These are phyloP conservation scores for Pinctada fucata DNA, from an alignment of 2,888 invertebrate species.

Conservation along the genomic window DNA sequence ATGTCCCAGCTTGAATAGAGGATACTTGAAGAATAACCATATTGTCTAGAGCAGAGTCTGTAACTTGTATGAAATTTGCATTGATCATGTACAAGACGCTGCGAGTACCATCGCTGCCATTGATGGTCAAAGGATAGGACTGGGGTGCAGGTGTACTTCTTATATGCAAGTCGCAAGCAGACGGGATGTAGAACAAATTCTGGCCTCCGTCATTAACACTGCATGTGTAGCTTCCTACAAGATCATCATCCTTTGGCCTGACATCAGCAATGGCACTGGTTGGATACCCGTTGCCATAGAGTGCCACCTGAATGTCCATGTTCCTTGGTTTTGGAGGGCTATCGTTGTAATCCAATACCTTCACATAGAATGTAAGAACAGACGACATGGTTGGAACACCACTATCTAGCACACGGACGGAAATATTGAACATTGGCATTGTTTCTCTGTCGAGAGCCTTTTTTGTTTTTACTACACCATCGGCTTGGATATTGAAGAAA, in stretches of 20 bases:
- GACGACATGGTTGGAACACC: slow-evolving; percentile 87
- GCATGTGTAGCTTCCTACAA: slow-evolving; percentile 92
- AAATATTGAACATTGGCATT: slow-evolving; percentile 85
- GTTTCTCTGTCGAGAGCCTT: slow-evolving; percentile 90
- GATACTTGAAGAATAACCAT: slow-evolving; percentile 87
- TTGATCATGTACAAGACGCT: slow-evolving; percentile 90
- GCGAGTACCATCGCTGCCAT: slow-evolving; percentile 93
- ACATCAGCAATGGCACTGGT: slow-evolving; percentile 92
- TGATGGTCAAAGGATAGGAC: slow-evolving; percentile 83
- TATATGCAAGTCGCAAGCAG: slow-evolving; percentile 88
- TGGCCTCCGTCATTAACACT: slow-evolving; percentile 76
- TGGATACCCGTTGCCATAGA: slow-evolving; percentile 80
- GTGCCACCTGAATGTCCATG: slow-evolving; percentile 86
- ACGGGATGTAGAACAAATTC: slow-evolving; percentile 82
- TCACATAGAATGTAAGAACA: slow-evolving; percentile 84
- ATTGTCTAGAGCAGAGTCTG: slow-evolving; percentile 89
- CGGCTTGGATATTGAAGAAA: slow-evolving; percentile 87
- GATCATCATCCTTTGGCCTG: slow-evolving; percentile 93
- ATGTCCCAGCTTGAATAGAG: slow-evolving; percentile 85
- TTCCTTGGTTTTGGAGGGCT: slow-evolving; percentile 91
- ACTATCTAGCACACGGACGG: slow-evolving; percentile 89
- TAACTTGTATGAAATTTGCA: slow-evolving; percentile 88
- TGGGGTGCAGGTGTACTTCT: slow-evolving; percentile 46
- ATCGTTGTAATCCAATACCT: slow-evolving; percentile 92
- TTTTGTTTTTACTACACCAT: slow-evolving; percentile 89